These are phyloP conservation scores for Calyptomena viridis DNA, from an alignment of 2,113 vertebrate species.

Conservation along the genomic window DNA sequence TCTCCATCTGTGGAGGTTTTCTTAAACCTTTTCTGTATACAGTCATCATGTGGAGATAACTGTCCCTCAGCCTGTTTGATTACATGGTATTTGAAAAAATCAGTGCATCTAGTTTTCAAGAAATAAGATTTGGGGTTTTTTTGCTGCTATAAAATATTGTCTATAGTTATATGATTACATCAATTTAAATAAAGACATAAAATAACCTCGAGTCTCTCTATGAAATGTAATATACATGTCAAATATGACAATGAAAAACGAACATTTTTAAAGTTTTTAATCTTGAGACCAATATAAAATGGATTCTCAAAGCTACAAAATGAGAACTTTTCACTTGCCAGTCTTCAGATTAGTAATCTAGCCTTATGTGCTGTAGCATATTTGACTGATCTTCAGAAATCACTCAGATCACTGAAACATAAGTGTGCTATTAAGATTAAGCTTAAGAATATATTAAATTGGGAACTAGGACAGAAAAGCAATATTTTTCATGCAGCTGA, in stretches of 20 bases:
- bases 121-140: background rate
- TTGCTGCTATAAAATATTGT: background rate
- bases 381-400: background rate
- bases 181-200: background rate
- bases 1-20: background rate
- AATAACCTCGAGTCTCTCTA: background rate
- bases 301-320: background rate
- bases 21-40: no score
- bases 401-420: background rate
- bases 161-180: background rate
- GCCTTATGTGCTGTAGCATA: background rate
- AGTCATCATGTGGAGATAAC: background rate
- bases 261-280: background rate
- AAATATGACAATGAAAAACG: background rate
- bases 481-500: background rate
- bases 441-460: background rate
- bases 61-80: background rate
- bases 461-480: background rate
- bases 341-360: background rate
- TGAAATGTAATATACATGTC: background rate
- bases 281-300: background rate
- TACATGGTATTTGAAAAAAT: background rate
- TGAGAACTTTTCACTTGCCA: background rate
- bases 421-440: background rate
- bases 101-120: background rate